Percentiles rank a stretch among this genome's conserved stretches.
phyloP scores from a whole-genome alignment of 2,888 invertebrate species.

The Agapostemon virescens region DNA sequence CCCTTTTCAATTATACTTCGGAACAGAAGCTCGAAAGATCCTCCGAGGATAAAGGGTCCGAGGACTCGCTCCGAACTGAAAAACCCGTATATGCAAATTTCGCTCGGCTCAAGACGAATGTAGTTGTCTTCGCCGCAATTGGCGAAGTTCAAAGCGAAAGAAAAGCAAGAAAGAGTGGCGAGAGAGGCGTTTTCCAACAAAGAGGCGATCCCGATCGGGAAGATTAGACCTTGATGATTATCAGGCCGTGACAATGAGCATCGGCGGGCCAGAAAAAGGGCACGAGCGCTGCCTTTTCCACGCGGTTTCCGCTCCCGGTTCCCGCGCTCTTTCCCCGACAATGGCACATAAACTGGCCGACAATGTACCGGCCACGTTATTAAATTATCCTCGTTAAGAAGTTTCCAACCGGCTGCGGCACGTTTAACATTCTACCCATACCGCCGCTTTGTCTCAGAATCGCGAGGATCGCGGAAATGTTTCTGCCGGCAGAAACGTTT shows the following conservation, averaged over 20 bases:
- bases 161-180: background rate
- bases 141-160: background rate
- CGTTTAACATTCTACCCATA: conserved; percentile 49
- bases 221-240: conserved; percentile 28
- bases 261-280: conserved; percentile 36
- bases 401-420: conserved; percentile 36
- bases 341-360: conserved; percentile 47
- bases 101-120: background rate
- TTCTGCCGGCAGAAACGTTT: conserved; percentile 24
- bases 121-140: conserved; percentile 2
- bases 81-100: background rate
- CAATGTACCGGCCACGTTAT: conserved; percentile 39
- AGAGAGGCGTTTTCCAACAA: background rate
- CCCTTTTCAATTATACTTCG: background rate
- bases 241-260: conserved; percentile 48
- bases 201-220: conserved; percentile 8
- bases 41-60: background rate
- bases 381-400: conserved; percentile 54
- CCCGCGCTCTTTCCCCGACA: conserved; percentile 44
- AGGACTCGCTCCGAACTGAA: background rate
- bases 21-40: background rate
- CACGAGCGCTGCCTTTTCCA: conserved; percentile 35
- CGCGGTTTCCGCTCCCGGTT: conserved; percentile 38
- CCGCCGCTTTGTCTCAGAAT: conserved; percentile 38
- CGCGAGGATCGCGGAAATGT: conserved; percentile 2